Evolutionary conservation across 1,140 invertebrate species (phyloP), one percentile per base, ranked within the genome.

Genomic region (Neodiprion fabricii): DNA sequence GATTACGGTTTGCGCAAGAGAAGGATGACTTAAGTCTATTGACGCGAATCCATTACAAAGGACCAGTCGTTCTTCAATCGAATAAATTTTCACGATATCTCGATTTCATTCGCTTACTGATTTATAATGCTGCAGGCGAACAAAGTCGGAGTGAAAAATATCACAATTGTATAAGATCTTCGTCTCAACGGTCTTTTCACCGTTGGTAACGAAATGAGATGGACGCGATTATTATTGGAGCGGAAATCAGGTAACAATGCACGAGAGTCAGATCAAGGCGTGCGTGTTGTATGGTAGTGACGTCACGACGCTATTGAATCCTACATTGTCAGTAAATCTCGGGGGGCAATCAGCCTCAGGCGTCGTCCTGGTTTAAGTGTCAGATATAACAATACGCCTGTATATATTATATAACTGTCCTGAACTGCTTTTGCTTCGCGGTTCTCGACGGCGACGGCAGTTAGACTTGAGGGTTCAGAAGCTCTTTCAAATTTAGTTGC

Each of bases 241-340:
- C 8, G 53, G n/a, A 40, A 40, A 40, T 40, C 53, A 14, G 53
- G 7, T 61, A 61, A 61, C 53, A 61, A 61, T 14, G n/a, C 11
- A 61, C n/a, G n/a, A 61, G 11, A 61, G n/a, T 61, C 11, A 61
- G 53, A 61, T 61, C 11, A 17, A 61, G n/a, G 11, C 53, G 4
- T 61, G 53, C n/a, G n/a, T 61, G 53, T 53, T 61, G 11, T 17
- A 12, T 61, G 53, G 53, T 3, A 61, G 53, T 61, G 53, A 61
- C 53, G 53, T 61, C 53, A 61, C 53, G 53, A 17, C 53, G 11
- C 53, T 11, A 61, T 61, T 61, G 11, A 61, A 61, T 14, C 53
- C 53, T 17, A 61, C 53, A 61, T 61, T 61, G 53, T 61, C 53
- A 17, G 53, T 61, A 61, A 12, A 61, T 61, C 53, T 61, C n/a